Evolutionary conservation across 2,888 invertebrate genomes (phyloP).

Genomic region (Epicampocera succincta): DNA sequence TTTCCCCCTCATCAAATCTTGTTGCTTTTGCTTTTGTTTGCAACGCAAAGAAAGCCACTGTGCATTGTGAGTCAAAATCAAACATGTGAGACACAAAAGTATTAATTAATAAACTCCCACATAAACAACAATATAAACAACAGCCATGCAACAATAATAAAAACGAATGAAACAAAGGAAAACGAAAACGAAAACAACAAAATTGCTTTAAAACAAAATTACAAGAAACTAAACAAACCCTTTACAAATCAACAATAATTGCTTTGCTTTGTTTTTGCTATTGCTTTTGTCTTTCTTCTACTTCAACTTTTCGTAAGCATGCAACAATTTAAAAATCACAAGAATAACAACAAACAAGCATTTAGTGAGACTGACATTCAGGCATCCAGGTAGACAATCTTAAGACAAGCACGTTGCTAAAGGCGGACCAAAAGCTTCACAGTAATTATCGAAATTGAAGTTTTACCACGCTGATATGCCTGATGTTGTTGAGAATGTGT

Average conservation of each 20-base stretch:
- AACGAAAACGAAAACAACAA: neutral
- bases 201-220: neutral
- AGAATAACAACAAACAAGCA: slow-evolving; percentile 17
- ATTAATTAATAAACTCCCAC: slow-evolving; percentile 68
- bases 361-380: slow-evolving; percentile 23
- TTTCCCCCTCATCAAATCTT: slow-evolving; percentile 32
- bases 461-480: slow-evolving; percentile 3
- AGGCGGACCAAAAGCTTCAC: neutral
- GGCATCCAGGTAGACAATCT: slow-evolving; percentile 9
- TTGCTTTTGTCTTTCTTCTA: neutral
- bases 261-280: neutral
- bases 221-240: slow-evolving; percentile 47
- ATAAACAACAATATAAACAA: slow-evolving; percentile 48
- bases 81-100: slow-evolving; percentile 33
- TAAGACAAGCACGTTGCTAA: slow-evolving; percentile 10
- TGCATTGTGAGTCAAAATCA: slow-evolving; percentile 53
- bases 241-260: slow-evolving; percentile 53
- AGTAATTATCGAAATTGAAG: neutral
- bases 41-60: slow-evolving; percentile 7
- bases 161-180: slow-evolving; percentile 23
- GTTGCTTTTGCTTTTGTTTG: slow-evolving; percentile 29
- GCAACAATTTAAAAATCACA: slow-evolving; percentile 34
- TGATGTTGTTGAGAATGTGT: neutral
- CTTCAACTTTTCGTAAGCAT: slow-evolving; percentile 25
- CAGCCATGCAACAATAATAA: slow-evolving; percentile 37